phyloP scores from a whole-genome alignment of 2,113 vertebrate species.

The Chaenocephalus aceratus region DNA sequence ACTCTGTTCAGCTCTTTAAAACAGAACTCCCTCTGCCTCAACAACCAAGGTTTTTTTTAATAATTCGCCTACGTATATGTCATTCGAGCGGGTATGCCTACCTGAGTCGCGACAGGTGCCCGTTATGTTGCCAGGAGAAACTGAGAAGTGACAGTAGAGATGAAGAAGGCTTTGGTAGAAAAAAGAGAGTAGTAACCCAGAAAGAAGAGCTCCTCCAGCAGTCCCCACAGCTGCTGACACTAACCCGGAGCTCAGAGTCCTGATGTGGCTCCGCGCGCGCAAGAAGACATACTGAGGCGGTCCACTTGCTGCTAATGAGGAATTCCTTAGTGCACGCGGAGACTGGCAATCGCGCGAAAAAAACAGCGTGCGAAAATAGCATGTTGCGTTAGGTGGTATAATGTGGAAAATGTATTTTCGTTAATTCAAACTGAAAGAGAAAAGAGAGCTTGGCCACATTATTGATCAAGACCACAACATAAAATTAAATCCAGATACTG shows the following conservation, averaged over 20 bases:
- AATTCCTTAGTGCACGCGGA: not conserved
- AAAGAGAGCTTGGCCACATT: too few species aligned
- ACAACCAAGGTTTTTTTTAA: not conserved
- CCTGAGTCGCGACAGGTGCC: slow-evolving; percentile 46
- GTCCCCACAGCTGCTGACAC: not conserved
- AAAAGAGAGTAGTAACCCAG: not conserved
- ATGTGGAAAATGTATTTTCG: too few species aligned
- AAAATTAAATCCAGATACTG: too few species aligned
- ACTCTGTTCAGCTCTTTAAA: not conserved
- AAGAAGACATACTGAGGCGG: not conserved
- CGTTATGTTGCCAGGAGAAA: slow-evolving; percentile 2
- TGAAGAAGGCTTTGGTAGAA: not conserved
- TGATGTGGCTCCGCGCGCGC: not conserved
- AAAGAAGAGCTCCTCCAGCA: not conserved
- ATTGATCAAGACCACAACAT: too few species aligned
- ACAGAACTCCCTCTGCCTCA: not conserved
- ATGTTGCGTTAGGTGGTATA: not conserved
- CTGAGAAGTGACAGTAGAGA: not conserved
- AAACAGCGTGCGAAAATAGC: not conserved
- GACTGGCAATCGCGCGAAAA: not conserved
- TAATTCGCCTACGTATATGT: slow-evolving; percentile 2
- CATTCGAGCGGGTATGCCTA: slow-evolving; percentile 3
- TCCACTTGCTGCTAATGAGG: not conserved
- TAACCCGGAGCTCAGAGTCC: slow-evolving; percentile 19
- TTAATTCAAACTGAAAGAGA: too few species aligned